phyloP scores from a whole-genome alignment of 2,113 vertebrate species.

The Catagonus wagneri region DNA sequence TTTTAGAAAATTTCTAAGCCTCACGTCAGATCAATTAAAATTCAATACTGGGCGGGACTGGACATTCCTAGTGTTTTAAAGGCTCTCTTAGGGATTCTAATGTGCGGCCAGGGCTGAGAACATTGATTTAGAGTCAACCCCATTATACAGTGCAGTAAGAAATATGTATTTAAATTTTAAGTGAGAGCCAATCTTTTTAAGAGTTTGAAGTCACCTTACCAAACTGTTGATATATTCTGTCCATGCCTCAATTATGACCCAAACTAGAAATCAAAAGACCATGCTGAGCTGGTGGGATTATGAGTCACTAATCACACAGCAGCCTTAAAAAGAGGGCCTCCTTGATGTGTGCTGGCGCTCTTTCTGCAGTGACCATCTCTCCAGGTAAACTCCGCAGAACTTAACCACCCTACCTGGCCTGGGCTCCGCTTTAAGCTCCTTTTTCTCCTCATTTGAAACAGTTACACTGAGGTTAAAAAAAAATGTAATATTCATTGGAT shows the following conservation, averaged over 20 bases:
- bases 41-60: conserved; percentile 13
- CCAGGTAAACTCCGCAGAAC: conserved; percentile 54
- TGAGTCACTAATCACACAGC: conserved; percentile 19
- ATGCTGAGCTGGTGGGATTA: background rate
- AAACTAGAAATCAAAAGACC: conserved; percentile 69
- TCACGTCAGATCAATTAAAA: conserved; percentile 76
- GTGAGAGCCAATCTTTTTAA: conserved; percentile 11
- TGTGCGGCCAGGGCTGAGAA: background rate
- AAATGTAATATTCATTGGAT: conserved; percentile 86
- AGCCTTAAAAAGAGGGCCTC: background rate
- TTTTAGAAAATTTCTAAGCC: conserved; percentile 27
- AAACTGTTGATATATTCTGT: conserved; percentile 59
- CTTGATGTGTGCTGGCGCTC: conserved; percentile 29
- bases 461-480: conserved; percentile 82
- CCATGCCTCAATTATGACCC: conserved; percentile 58
- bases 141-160: conserved; percentile 55
- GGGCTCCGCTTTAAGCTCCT: background rate
- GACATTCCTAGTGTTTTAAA: conserved; percentile 51
- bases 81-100: conserved; percentile 48
- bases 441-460: conserved; percentile 70
- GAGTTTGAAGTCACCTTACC: conserved; percentile 66
- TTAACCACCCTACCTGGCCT: conserved; percentile 23
- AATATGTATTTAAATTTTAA: conserved; percentile 67
- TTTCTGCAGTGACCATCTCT: background rate
- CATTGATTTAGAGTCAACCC: conserved; percentile 47